Percentiles rank a stretch among this genome's conserved stretches.
Evolutionary conservation across 2,113 vertebrate genomes (phyloP).

Genomic region (Morone saxatilis): DNA sequence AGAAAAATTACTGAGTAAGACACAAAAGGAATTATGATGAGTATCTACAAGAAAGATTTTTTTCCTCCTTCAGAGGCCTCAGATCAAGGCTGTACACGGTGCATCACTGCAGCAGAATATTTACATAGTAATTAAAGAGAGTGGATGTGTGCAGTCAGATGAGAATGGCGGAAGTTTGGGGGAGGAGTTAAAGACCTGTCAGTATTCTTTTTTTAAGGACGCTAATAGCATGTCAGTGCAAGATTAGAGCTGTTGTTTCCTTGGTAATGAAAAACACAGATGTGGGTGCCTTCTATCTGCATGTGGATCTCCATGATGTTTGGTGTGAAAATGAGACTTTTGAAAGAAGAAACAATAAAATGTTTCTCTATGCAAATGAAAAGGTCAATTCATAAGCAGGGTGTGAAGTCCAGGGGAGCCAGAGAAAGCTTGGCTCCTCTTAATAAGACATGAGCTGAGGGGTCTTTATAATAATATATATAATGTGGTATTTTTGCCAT

Average conservation of each 20-base stretch:
- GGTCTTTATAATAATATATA: too few relatives aligned
- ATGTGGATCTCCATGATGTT: neutral
- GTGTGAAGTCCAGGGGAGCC: too few relatives aligned
- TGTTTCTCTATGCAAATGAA: neutral
- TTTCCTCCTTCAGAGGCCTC: constrained; percentile 16
- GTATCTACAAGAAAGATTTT: constrained; percentile 11
- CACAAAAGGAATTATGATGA: constrained; percentile 5
- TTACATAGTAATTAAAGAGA: constrained; percentile 53
- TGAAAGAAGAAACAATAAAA: neutral
- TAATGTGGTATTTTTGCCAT: too few relatives aligned
- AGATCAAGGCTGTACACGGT: constrained; percentile 37
- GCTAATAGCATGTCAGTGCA: neutral
- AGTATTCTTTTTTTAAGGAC: neutral
- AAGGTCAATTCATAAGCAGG: neutral
- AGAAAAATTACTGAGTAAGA: constrained; percentile 40
- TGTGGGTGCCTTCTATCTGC: neutral
- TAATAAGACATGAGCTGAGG: too few relatives aligned
- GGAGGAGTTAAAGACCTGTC: constrained; percentile 19
- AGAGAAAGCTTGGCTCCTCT: too few relatives aligned
- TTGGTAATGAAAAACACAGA: neutral
- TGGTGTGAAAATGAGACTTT: neutral
- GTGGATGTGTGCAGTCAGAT: constrained; percentile 41
- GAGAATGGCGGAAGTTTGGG: neutral
- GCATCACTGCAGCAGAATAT: constrained; percentile 46
- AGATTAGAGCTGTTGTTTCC: constrained; percentile 13